phyloP scores from a whole-genome alignment of 2,113 vertebrate species.

The Pholis gunnellus region DNA sequence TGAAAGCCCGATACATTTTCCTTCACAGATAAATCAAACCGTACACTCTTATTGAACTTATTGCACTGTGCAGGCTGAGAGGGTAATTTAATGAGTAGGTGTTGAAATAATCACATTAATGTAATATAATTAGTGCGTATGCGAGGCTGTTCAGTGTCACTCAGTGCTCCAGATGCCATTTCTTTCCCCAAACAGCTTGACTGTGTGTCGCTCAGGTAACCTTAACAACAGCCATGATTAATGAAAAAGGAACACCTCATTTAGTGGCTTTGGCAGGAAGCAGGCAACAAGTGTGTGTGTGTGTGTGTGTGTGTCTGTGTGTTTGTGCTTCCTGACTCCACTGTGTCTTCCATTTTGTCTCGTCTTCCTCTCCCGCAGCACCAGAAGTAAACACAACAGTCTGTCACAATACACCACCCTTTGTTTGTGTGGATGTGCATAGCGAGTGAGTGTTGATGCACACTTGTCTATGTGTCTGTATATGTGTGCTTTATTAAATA shows the following conservation, averaged over 20 bases:
- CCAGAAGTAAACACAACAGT: conserved; percentile 53
- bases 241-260: conserved; percentile 68
- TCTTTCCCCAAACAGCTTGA: conserved; percentile 21
- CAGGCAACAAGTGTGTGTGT: conserved; percentile 40
- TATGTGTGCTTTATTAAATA: conserved; percentile 1
- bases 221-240: conserved; percentile 66
- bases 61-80: conserved; percentile 20
- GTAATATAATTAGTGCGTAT: conserved; percentile 62
- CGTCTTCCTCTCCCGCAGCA: conserved; percentile 52
- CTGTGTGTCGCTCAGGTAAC: conserved; percentile 59
- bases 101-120: conserved; percentile 74
- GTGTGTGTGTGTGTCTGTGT: conserved; percentile 9
- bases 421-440: conserved; percentile 6
- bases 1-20: conserved; percentile 27
- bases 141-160: conserved; percentile 65
- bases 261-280: conserved; percentile 58
- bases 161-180: conserved; percentile 44
- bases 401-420: conserved; percentile 23
- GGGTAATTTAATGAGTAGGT: conserved; percentile 68
- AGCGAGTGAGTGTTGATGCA: neutral
- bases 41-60: conserved; percentile 6
- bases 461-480: neutral
- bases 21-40: conserved; percentile 33
- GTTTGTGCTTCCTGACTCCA: conserved; percentile 5
- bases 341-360: conserved; percentile 46